Evolutionary conservation across 2,113 vertebrate genomes (phyloP), one percentile per base, ranked within the genome.

Genomic region (Brachyhypopomus occidentalis): DNA sequence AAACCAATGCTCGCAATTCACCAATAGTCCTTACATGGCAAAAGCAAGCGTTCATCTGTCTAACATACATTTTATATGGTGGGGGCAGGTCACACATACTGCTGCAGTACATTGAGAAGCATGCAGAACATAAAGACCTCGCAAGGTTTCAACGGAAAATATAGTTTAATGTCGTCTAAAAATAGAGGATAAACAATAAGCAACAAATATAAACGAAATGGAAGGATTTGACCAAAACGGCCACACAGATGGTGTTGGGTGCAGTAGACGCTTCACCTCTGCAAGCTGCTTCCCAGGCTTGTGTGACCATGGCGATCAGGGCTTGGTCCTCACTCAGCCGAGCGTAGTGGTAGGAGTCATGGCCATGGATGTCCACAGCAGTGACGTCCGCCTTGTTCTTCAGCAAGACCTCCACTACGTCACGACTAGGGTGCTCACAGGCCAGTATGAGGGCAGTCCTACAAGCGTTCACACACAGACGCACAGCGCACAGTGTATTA

Each of bases 381-480:
- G 77, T 88, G 25, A 90, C 88, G 20, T 95, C 94, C 0, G 94
- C 94, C 0, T 94, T 93, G 1, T 93, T 94, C 74, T 72, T 94
- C 75, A 96, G 86, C 84, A 96, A 77, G 34, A 95, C 89, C 58
- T 96, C 93, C 3, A 95, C 94, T 0, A 94, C 94, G 9, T 95
- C 95, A 87, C 59, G 93, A 90, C 94, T 95, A 69, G 92, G 92
- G 0, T 93, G 93, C 52, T 96, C 94, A 36, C 94, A 95, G 17
- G 94, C 95, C 14, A 95, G 11, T 92, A 96, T 95, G 0, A 96
- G 86, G 25, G 95, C 92, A 9, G 95, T 96, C 90, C 95, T 96
- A 27, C n/a, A 30, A 2, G 25, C 9, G 59, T 25, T 36, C 48
- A 72, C 17, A 81, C 20, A 63, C 1, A 72, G 4, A 78, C 17